Evolutionary conservation across 2,888 invertebrate species (phyloP).

Genomic region (Heliothis peltigera): DNA sequence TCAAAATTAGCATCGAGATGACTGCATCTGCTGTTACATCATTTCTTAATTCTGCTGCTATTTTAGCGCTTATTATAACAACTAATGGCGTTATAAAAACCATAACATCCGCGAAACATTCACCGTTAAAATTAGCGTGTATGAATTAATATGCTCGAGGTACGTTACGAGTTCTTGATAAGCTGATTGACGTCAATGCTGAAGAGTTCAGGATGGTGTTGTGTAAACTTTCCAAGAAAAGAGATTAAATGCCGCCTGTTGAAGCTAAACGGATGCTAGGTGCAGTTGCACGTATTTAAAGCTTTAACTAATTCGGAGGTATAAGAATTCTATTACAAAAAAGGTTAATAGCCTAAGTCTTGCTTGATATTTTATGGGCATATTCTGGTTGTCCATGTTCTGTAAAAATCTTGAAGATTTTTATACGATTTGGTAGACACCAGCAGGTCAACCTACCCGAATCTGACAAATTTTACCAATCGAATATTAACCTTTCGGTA

Average conservation of each 20-base stretch:
- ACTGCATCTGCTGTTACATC: too few species aligned
- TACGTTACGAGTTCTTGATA: slow-evolving; percentile 8
- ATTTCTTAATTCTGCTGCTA: too few species aligned
- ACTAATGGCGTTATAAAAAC: slow-evolving; percentile 3
- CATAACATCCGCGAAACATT: slow-evolving; percentile 10
- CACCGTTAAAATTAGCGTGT: slow-evolving; percentile 23
- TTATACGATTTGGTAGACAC: too few species aligned
- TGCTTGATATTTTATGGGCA: too few species aligned
- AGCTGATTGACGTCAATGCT: slow-evolving; percentile 44
- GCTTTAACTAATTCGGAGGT: neutral
- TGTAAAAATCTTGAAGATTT: too few species aligned
- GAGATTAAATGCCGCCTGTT: slow-evolving; percentile 18
- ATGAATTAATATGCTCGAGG: slow-evolving; percentile 10
- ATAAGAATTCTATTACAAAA: too few species aligned
- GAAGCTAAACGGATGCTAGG: slow-evolving; percentile 7
- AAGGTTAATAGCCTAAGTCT: too few species aligned
- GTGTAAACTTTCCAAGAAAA: slow-evolving; percentile 22
- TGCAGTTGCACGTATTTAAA: neutral
- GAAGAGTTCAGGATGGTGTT: slow-evolving; percentile 24
- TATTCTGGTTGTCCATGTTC: too few species aligned
- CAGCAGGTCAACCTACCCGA: too few species aligned
- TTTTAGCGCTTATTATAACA: neutral
- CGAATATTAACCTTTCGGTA: too few species aligned
- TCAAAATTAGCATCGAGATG: too few species aligned
- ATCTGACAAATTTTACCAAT: too few species aligned